phyloP scores from a whole-genome alignment of 2,113 vertebrate species.

The Castor canadensis region DNA sequence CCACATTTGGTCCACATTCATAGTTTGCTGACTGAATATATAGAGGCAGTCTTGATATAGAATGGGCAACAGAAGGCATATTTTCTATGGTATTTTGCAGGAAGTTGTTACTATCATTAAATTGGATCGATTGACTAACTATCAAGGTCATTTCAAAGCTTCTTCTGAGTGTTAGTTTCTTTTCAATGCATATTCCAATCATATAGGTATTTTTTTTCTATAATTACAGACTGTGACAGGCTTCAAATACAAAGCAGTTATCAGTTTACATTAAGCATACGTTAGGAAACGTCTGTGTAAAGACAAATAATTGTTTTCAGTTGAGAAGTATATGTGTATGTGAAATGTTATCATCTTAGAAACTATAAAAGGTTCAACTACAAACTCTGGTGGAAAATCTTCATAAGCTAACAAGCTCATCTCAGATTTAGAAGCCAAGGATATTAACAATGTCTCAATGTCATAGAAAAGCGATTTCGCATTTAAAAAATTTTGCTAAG shows the following conservation, averaged over 20 bases:
- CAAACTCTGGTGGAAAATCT: neutral
- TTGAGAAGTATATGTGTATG: neutral
- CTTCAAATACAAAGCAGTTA: neutral
- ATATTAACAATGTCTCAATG: conserved; percentile 35
- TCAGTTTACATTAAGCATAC: neutral
- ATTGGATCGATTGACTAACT: neutral
- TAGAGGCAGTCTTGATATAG: neutral
- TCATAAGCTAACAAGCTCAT: neutral
- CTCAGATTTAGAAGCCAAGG: neutral
- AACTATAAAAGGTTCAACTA: neutral
- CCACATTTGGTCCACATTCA: neutral
- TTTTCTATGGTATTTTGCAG: neutral
- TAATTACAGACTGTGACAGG: neutral
- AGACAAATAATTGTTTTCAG: neutral
- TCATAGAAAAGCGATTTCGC: conserved; percentile 16
- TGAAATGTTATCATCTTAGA: neutral
- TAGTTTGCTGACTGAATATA: neutral
- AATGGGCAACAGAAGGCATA: neutral
- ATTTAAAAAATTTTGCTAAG: neutral
- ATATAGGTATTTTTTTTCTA: neutral
- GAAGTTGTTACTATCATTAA: neutral
- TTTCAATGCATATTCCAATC: neutral
- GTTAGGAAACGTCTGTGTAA: neutral
- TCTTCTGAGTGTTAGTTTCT: neutral
- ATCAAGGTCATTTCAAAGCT: neutral